These are phyloP conservation scores for Cotesia chilonis DNA, from an alignment of 1,140 invertebrate species.

Conservation along the genomic window DNA sequence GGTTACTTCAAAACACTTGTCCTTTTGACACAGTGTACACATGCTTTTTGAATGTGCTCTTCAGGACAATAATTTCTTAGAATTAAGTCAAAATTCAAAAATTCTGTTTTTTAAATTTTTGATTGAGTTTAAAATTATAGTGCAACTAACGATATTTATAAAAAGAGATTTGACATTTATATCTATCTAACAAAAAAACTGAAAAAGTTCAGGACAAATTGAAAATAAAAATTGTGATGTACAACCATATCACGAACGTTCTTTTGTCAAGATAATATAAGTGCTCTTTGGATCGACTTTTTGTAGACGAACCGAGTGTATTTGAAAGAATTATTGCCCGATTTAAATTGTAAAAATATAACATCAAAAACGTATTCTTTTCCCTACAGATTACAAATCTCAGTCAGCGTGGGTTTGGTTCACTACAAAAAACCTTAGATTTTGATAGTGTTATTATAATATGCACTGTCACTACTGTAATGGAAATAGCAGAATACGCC, in stretches of 20 bases:
- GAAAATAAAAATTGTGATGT: neutral
- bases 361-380: neutral
- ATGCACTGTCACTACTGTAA: neutral
- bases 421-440: neutral
- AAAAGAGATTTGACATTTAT: constrained; percentile 6
- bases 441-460: constrained; percentile 6
- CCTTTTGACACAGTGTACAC: neutral
- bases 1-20: constrained; percentile 2
- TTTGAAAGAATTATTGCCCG: neutral
- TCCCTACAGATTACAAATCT: neutral
- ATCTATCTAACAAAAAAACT: too few relatives aligned
- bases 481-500: neutral
- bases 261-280: constrained; percentile 3
- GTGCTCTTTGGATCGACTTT: neutral
- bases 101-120: constrained; percentile 6
- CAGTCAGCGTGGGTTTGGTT: neutral
- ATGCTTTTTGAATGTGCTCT: constrained; percentile 4
- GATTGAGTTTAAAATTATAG: neutral
- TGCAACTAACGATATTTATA: neutral
- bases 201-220: neutral
- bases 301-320: constrained; percentile 5
- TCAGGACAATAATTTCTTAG: neutral
- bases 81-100: neutral
- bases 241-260: neutral
- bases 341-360: constrained; percentile 5